These are phyloP conservation scores for Poeciliopsis turneri DNA, from an alignment of 2,797 vertebrate genomes.

Conservation along the genomic window DNA sequence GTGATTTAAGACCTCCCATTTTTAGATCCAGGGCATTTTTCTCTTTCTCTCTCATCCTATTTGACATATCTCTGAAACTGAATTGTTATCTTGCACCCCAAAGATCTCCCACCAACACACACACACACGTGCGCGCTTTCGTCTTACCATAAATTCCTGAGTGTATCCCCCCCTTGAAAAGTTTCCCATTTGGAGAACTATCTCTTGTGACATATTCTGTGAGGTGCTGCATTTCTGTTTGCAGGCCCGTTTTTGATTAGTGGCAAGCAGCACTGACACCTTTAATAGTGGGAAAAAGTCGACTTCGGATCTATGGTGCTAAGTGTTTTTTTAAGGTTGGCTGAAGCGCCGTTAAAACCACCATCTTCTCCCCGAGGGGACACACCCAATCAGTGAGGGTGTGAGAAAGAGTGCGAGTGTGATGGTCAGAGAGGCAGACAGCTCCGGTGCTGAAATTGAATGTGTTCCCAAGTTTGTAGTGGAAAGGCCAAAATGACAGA, in stretches of 20 bases:
- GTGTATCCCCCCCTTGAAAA: slow-evolving; percentile 46
- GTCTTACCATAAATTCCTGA: slow-evolving; percentile 41
- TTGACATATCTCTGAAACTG: slow-evolving; percentile 56
- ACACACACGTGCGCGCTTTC: slow-evolving; percentile 14
- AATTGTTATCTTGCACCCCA: slow-evolving; percentile 57
- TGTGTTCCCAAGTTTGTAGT: slow-evolving; percentile 81
- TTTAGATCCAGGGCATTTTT: slow-evolving; percentile 64
- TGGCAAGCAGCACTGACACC: slow-evolving; percentile 43
- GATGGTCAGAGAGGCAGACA: slow-evolving; percentile 73
- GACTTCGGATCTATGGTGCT: slow-evolving; percentile 66
- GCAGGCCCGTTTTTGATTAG: slow-evolving; percentile 64
- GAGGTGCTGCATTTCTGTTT: slow-evolving; percentile 67
- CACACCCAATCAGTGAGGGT: slow-evolving; percentile 69
- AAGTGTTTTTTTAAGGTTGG: slow-evolving; percentile 77
- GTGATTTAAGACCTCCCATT: slow-evolving; percentile 59
- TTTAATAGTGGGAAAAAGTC: slow-evolving; percentile 60
- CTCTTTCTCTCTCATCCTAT: slow-evolving; percentile 16
- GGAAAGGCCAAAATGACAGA: slow-evolving; percentile 84
- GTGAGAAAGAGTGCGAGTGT: slow-evolving; percentile 48
- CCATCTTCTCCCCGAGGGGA: slow-evolving; percentile 65
- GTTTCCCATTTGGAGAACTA: slow-evolving; percentile 57
- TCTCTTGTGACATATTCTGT: slow-evolving; percentile 59
- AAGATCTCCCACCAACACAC: slow-evolving; percentile 43
- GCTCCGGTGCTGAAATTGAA: slow-evolving; percentile 83
- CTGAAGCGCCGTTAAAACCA: slow-evolving; percentile 79